phyloP scores from a whole-genome alignment of 37 sponge, comb jelly and placozoan genomes.

The Aphrocallistes beatrix region DNA sequence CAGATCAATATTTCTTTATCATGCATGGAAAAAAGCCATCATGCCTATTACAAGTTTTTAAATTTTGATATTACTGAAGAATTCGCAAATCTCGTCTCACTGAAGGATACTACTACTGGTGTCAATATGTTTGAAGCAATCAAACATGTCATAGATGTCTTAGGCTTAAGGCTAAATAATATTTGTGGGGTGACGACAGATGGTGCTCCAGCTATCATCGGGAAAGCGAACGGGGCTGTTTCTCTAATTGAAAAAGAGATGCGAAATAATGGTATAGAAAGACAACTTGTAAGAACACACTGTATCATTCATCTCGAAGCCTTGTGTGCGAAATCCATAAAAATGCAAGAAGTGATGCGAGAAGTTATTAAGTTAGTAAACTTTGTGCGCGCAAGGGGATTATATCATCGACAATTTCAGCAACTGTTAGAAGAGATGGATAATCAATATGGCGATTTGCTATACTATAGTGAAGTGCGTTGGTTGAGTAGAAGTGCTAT shows the following conservation, averaged over 20 bases:
- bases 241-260: constrained; percentile 15
- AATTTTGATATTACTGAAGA: constrained; percentile 6
- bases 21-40: background rate
- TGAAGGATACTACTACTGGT: constrained; percentile 1
- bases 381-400: constrained; percentile 17
- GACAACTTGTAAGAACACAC: background rate
- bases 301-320: constrained; percentile 9
- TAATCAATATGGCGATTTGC: background rate
- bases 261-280: background rate
- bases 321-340: constrained; percentile 5
- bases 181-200: constrained; percentile 5
- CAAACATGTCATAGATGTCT: background rate
- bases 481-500: constrained; percentile 4
- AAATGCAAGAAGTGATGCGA: constrained; percentile 9
- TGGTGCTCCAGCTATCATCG: constrained; percentile 12
- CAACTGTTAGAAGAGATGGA: constrained; percentile 10
- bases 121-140: background rate
- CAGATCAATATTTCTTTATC: constrained; percentile 6
- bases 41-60: background rate
- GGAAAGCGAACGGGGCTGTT: background rate
- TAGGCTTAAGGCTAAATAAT: background rate
- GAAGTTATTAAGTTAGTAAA: background rate
- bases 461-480: constrained; percentile 7
- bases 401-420: background rate
- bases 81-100: background rate